These are phyloP conservation scores for Chauna torquata DNA, from an alignment of 2,113 vertebrate genomes.

Conservation along the genomic window DNA sequence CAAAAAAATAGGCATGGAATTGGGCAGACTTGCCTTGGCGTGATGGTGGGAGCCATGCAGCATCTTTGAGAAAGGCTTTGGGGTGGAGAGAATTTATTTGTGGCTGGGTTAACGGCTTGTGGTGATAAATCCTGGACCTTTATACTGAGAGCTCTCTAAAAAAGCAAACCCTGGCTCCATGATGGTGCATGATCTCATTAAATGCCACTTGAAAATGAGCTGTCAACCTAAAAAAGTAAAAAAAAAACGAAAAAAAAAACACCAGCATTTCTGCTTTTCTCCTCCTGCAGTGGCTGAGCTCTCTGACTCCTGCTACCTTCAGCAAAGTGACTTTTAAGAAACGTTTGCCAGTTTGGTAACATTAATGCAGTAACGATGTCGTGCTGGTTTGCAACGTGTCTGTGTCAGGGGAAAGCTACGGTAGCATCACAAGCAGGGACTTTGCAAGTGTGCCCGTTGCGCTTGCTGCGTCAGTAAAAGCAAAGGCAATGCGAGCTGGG, in stretches of 20 bases:
- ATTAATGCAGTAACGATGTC: rapidly evolving
- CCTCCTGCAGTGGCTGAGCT: background rate
- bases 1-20: background rate
- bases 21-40: background rate
- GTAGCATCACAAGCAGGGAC: background rate
- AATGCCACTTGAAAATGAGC: background rate
- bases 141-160: background rate
- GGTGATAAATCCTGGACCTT: background rate
- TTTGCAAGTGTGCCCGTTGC: rapidly evolving
- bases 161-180: background rate
- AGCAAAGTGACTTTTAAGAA: background rate
- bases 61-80: background rate
- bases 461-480: background rate
- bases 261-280: background rate
- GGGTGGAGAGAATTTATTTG: background rate
- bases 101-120: background rate
- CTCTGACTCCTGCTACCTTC: background rate
- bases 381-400: background rate
- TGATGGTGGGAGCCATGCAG: background rate
- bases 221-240: background rate
- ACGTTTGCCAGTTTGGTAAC: background rate
- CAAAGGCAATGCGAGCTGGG: background rate
- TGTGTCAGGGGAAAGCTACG: background rate
- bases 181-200: background rate
- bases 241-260: background rate